Evolutionary conservation across 2,113 vertebrate genomes (phyloP).

Genomic region (Hemiprocne comata): DNA sequence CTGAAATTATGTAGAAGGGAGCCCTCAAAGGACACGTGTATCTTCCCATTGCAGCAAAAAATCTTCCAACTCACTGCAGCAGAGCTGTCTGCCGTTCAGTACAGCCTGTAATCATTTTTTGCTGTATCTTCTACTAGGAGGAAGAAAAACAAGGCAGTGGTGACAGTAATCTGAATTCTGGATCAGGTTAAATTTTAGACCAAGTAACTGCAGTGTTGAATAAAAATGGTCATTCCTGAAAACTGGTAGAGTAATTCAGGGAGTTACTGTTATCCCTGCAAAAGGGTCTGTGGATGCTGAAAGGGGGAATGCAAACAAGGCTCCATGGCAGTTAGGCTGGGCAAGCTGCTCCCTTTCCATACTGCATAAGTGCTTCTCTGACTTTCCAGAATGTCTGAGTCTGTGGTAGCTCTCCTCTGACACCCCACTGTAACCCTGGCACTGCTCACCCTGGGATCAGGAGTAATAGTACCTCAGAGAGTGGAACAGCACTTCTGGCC

Average conservation of each 20-base stretch:
- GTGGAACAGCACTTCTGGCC: neutral
- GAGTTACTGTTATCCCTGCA: neutral
- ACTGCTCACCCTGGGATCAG: neutral
- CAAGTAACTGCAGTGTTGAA: neutral
- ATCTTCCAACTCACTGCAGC: neutral
- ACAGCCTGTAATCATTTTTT: neutral
- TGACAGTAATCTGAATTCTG: neutral
- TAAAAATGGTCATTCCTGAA: neutral
- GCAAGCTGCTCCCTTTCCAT: neutral
- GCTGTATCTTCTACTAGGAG: neutral
- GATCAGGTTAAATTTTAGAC: neutral
- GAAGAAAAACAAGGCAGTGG: neutral
- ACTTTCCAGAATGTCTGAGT: neutral
- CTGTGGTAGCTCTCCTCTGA: neutral
- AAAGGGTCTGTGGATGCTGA: neutral
- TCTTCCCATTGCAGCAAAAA: neutral
- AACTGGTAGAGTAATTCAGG: neutral
- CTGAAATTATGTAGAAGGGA: neutral
- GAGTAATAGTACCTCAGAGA: neutral
- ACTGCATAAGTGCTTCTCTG: neutral
- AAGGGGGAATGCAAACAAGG: neutral
- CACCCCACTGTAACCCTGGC: neutral
- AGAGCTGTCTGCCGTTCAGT: neutral
- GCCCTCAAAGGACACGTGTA: neutral
- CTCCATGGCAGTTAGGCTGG: neutral